Conservation (phyloP, 2,888 invertebrate species). For the Xanthostigma xanthostigma region DNA sequence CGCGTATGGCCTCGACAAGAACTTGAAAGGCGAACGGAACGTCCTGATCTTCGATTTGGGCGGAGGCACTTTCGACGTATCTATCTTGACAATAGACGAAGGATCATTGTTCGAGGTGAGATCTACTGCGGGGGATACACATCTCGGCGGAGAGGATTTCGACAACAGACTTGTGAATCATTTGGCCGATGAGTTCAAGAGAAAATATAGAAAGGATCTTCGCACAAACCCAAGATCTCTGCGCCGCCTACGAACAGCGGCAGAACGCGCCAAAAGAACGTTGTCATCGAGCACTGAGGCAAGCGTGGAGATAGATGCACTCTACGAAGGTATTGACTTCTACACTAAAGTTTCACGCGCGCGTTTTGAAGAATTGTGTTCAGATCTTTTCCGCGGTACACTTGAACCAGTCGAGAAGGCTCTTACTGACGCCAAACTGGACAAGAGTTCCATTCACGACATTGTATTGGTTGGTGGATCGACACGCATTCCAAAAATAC, state of each 20-base stretch:
- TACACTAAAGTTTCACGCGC: slow-evolving; percentile 61
- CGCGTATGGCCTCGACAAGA: slow-evolving; percentile 37
- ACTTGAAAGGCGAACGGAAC: slow-evolving; percentile 26
- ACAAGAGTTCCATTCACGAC: slow-evolving; percentile 60
- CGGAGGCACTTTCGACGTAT: slow-evolving; percentile 52
- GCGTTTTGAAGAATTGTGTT: slow-evolving; percentile 59
- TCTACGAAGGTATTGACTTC: slow-evolving; percentile 60
- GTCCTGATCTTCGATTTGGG: slow-evolving; percentile 39
- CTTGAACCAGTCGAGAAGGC: slow-evolving; percentile 60
- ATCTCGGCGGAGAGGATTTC: slow-evolving; percentile 30
- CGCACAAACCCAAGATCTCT: slow-evolving; percentile 47
- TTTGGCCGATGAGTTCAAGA: slow-evolving; percentile 52
- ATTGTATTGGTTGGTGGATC: slow-evolving; percentile 73
- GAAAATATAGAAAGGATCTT: slow-evolving; percentile 57
- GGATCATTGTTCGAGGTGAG: slow-evolving; percentile 37
- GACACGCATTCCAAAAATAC: slow-evolving; percentile 66
- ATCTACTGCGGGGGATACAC: slow-evolving; percentile 38
- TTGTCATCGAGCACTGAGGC: slow-evolving; percentile 64
- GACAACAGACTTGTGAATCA: slow-evolving; percentile 49
- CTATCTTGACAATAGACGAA: slow-evolving; percentile 49
- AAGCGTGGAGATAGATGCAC: slow-evolving; percentile 57
- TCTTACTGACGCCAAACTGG: slow-evolving; percentile 59
- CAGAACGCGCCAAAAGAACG: slow-evolving; percentile 63
- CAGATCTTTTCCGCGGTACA: slow-evolving; percentile 54
- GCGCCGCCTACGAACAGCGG: slow-evolving; percentile 55